Evolutionary conservation across 2,113 vertebrate species (phyloP).

Genomic region (Entomyzon cyanotis): DNA sequence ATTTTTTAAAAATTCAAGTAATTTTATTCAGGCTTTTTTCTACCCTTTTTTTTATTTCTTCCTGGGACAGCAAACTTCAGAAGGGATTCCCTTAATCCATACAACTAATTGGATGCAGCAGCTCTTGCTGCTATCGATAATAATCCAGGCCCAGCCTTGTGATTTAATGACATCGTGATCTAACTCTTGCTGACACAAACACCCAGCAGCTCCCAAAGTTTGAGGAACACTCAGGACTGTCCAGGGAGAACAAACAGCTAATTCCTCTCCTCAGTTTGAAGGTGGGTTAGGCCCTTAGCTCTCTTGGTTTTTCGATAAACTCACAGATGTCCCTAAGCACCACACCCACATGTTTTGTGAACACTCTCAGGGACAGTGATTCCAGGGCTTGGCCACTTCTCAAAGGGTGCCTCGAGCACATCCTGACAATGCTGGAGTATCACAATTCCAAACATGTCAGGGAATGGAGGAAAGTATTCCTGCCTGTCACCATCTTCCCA

Average conservation of each 20-base stretch:
- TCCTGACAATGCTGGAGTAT: rapidly evolving
- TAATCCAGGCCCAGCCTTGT: neutral
- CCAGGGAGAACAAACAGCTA: neutral
- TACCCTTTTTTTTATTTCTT: neutral
- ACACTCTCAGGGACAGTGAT: neutral
- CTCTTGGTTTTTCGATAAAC: rapidly evolving
- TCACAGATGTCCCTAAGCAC: neutral
- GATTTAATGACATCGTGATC: rapidly evolving
- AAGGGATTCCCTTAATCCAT: neutral
- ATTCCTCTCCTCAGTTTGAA: neutral
- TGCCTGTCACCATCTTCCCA: neutral
- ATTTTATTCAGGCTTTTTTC: neutral
- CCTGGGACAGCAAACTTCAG: neutral
- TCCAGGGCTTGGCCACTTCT: neutral
- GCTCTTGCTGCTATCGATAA: neutral
- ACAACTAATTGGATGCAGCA: neutral
- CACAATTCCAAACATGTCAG: rapidly evolving
- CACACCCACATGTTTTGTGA: rapidly evolving
- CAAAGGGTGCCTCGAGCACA: neutral
- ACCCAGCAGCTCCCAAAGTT: neutral
- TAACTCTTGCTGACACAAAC: neutral
- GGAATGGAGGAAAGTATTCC: neutral
- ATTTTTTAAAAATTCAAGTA: neutral
- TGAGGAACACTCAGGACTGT: neutral
- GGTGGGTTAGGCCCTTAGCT: neutral